Evolutionary conservation across 2,797 vertebrate genomes (phyloP), one percentile per base, ranked within the genome.

Genomic region (Danio kyathit): DNA sequence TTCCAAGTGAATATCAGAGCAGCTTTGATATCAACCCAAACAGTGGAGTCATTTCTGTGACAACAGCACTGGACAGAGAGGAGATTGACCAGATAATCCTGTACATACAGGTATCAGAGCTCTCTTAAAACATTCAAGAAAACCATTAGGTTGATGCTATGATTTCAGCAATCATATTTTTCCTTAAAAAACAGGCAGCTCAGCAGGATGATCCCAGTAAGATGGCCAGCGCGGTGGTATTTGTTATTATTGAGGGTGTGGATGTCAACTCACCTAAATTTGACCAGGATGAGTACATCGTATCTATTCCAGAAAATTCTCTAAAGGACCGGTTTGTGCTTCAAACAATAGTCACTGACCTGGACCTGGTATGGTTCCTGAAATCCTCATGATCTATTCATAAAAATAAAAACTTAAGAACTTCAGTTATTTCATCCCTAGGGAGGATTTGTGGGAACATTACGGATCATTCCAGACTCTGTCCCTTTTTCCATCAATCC

Each of bases 401-500:
- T 48, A 41, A 63, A 63, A 38, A 12, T 11, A 61, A 12, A 57
- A 17, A 51, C 3, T 6, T 9, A 75, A 5, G 4, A 60, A 29
- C 3, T 12, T 44, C 51, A 5, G 4, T 84, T 1, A 41, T 14
- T 43, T 40, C 1, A 74, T 74, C 12, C n/a, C 56, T 74, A 95
- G 95, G 95, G 92, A 77, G 94, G 94, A 6, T 96, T 96, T 84
- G 83, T 87, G 7, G 95, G 95, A 85, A 92, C 38, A 0, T 41
- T 95, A 41, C 46, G 0, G 21, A 87, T 96, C 75, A 0, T 84
- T 79, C 90, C 92, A 48, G 89, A 86, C 7, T 88, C 92, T 5
- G 81, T 69, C 64, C 90, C 93, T 7, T 96, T 96, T 88, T 91
- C 92, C 5, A 40, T 95, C 57, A 70, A 67, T 5, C 7, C 86